phyloP scores from a whole-genome alignment of 2,888 invertebrate genomes.

The Dastarcus helophoroides region DNA sequence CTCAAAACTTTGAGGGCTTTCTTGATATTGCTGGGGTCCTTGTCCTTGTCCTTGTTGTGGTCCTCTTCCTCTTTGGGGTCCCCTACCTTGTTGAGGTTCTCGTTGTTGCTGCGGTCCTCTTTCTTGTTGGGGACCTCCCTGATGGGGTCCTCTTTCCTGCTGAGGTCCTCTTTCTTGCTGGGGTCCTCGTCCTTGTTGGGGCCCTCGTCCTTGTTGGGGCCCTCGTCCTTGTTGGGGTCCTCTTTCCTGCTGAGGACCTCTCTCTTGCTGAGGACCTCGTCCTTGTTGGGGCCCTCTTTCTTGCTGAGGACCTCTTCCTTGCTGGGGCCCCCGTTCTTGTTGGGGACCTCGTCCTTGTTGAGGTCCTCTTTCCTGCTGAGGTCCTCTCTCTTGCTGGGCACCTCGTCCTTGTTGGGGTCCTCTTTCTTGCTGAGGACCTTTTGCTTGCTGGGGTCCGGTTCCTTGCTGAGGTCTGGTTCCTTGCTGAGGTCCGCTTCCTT shows the following conservation, averaged over 20 bases:
- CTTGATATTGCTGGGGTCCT: conserved; percentile 2
- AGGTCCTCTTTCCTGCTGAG: conserved; percentile 8
- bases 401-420: conserved; percentile 8
- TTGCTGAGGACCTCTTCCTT: conserved; percentile 5
- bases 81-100: conserved; percentile 8
- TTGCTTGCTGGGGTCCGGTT: conserved; percentile 9
- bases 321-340: conserved; percentile 11
- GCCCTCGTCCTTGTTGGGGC: conserved; percentile 6
- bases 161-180: conserved; percentile 10
- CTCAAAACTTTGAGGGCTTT: conserved; percentile 5
- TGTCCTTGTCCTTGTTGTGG: conserved; percentile 7
- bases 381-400: conserved; percentile 9
- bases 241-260: conserved; percentile 8
- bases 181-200: conserved; percentile 6
- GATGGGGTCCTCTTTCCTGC: too few species aligned
- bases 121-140: conserved; percentile 8
- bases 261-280: conserved; percentile 7
- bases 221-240: conserved; percentile 3
- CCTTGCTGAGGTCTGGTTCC: conserved; percentile 1
- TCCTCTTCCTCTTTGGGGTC: conserved; percentile 5
- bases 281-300: conserved; percentile 1
- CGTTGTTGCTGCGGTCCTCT: conserved; percentile 8
- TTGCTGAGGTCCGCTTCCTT: conserved; percentile 5
- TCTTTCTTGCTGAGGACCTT: conserved; percentile 8
- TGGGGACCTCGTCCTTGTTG: conserved; percentile 10